A percentile compares a stretch with the other conserved stretches of the same genome.
Evolutionary conservation across 1,140 invertebrate genomes (phyloP).

Genomic region (Panagrolaimus sp.): DNA sequence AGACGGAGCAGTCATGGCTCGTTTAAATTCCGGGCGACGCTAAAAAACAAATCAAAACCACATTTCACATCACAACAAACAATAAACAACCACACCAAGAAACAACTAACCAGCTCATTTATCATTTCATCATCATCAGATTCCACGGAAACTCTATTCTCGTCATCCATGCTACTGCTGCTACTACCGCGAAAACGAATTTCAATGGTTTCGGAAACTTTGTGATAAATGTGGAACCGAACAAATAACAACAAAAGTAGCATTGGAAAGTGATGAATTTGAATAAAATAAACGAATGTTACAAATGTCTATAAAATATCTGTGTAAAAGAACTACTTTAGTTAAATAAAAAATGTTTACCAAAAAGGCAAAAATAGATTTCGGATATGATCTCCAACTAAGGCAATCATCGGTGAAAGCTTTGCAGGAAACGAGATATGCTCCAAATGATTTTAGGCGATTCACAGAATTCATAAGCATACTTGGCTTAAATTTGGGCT

Average conservation of each 20-base stretch:
- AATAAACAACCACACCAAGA: too few relatives aligned
- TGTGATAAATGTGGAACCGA: conserved; percentile 23
- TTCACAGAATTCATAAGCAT: conserved; percentile 26
- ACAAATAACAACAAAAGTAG: conserved; percentile 44
- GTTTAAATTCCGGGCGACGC: too few relatives aligned
- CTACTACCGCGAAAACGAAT: background rate
- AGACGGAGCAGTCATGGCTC: too few relatives aligned
- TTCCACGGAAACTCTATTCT: too few relatives aligned
- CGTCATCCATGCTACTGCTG: too few relatives aligned
- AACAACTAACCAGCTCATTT: too few relatives aligned
- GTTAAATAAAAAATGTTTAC: background rate
- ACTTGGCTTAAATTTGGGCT: conserved; percentile 84
- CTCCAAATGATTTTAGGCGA: background rate
- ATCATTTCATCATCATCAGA: too few relatives aligned
- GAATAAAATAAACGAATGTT: conserved; percentile 43
- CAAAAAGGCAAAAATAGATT: background rate
- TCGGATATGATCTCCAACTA: conserved; percentile 2
- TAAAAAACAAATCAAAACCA: too few relatives aligned
- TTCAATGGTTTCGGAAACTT: conserved; percentile 22
- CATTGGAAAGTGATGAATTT: conserved; percentile 50
- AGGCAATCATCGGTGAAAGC: conserved; percentile 82
- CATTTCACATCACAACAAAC: too few relatives aligned
- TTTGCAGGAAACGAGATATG: conserved; percentile 46
- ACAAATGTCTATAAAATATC: conserved; percentile 36
- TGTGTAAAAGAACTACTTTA: background rate